Percentiles rank a stretch among this genome's conserved stretches.
phyloP scores from a whole-genome alignment of 2,888 invertebrate genomes.

The Helicoverpa assulta region DNA sequence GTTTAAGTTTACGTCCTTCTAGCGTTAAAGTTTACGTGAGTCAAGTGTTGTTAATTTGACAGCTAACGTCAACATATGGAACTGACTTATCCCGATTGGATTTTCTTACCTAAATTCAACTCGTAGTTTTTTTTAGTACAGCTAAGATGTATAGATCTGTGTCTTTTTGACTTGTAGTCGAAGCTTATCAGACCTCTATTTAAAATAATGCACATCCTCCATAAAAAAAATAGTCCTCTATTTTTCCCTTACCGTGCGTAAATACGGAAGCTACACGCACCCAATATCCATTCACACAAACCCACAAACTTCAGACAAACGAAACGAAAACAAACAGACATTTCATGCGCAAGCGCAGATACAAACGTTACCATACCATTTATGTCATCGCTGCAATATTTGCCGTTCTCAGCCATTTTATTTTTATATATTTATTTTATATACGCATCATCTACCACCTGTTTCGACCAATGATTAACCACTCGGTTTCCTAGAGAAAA shows the following conservation, averaged over 20 bases:
- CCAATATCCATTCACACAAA: constrained; percentile 19
- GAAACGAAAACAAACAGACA: constrained; percentile 36
- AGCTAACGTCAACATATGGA: not conserved
- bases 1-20: not conserved
- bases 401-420: constrained; percentile 43
- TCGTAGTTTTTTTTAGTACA: too few relatives aligned
- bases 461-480: constrained; percentile 59
- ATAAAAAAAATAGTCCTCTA: not conserved
- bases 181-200: too few relatives aligned
- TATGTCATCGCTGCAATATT: constrained; percentile 53
- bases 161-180: too few relatives aligned
- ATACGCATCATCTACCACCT: constrained; percentile 54
- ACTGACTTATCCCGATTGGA: not conserved
- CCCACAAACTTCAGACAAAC: constrained; percentile 29
- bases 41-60: not conserved
- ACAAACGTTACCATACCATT: constrained; percentile 9
- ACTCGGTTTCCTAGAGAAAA: constrained; percentile 54
- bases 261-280: constrained; percentile 26
- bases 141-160: too few relatives aligned
- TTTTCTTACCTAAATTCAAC: not conserved
- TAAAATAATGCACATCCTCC: too few relatives aligned
- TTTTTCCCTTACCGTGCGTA: not conserved
- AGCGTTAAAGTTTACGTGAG: not conserved
- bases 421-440: constrained; percentile 58
- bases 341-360: constrained; percentile 17